Evolutionary conservation across 2,888 invertebrate species (phyloP).

Genomic region (Thumatha senex): DNA sequence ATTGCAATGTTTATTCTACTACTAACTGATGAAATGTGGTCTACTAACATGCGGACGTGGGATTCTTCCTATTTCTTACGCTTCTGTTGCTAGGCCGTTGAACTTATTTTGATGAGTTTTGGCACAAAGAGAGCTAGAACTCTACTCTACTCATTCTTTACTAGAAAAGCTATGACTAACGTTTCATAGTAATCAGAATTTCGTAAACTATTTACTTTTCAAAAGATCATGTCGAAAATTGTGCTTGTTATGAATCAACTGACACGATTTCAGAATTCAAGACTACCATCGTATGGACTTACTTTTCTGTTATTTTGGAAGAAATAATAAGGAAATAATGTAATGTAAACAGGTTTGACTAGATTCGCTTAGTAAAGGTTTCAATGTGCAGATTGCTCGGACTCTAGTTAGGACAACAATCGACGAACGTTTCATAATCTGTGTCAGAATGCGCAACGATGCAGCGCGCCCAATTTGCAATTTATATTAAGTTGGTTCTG

Average conservation of each 20-base stretch:
- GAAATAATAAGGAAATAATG: slow-evolving; percentile 39
- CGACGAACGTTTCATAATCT: slow-evolving; percentile 33
- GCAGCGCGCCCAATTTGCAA: slow-evolving; percentile 33
- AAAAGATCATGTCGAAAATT: background rate
- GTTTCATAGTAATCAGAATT: background rate
- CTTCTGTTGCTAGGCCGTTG: too few species aligned
- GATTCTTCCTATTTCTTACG: too few species aligned
- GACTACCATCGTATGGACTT: slow-evolving; percentile 42
- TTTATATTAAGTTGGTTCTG: slow-evolving; percentile 24
- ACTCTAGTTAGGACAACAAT: slow-evolving; percentile 29
- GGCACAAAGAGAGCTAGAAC: too few species aligned
- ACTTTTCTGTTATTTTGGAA: slow-evolving; percentile 48
- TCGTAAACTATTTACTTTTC: background rate
- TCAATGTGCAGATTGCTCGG: slow-evolving; percentile 23
- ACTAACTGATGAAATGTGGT: too few species aligned
- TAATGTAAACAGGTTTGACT: slow-evolving; percentile 27
- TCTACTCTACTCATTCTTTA: too few species aligned
- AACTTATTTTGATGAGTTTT: too few species aligned
- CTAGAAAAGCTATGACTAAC: too few species aligned
- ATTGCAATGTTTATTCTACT: too few species aligned
- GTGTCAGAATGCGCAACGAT: slow-evolving; percentile 26
- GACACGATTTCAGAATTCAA: slow-evolving; percentile 26
- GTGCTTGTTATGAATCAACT: slow-evolving; percentile 31
- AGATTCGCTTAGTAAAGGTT: slow-evolving; percentile 32
- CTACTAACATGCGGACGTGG: too few species aligned